Conservation (phyloP, 2,113 vertebrate genomes). For the Sebastes schlegelii region DNA sequence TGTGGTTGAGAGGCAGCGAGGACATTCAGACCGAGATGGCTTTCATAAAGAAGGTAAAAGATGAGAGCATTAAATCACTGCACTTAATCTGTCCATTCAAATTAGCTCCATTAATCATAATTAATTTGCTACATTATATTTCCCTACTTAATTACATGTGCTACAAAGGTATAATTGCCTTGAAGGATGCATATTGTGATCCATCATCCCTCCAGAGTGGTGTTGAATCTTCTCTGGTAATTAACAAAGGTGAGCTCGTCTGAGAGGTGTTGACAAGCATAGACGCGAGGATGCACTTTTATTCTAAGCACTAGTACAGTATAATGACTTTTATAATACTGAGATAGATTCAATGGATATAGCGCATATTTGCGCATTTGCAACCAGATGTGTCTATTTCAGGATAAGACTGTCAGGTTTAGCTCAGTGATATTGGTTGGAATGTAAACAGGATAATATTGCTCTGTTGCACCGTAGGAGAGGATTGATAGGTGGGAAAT, state of each 20-base stretch:
- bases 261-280: slow-evolving; percentile 61
- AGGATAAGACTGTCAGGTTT: slow-evolving; percentile 17
- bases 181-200: slow-evolving; percentile 81
- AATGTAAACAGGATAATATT: slow-evolving; percentile 41
- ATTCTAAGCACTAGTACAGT: background rate
- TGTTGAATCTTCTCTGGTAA: slow-evolving; percentile 74
- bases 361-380: background rate
- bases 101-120: slow-evolving; percentile 84
- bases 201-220: slow-evolving; percentile 77
- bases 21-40: slow-evolving; percentile 44
- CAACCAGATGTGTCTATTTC: slow-evolving; percentile 14
- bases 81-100: slow-evolving; percentile 83
- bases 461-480: slow-evolving; percentile 19
- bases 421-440: slow-evolving; percentile 2
- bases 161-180: slow-evolving; percentile 84
- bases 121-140: slow-evolving; percentile 84
- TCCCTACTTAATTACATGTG: slow-evolving; percentile 84
- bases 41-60: slow-evolving; percentile 73
- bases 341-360: background rate
- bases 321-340: background rate
- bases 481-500: slow-evolving; percentile 37
- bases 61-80: slow-evolving; percentile 75
- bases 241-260: slow-evolving; percentile 77
- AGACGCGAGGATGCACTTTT: slow-evolving; percentile 17
- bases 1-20: slow-evolving; percentile 32